Base-by-base conservation (phyloP, 1,140 invertebrate genomes). In the Pogonognathellus flavescens region DNA sequence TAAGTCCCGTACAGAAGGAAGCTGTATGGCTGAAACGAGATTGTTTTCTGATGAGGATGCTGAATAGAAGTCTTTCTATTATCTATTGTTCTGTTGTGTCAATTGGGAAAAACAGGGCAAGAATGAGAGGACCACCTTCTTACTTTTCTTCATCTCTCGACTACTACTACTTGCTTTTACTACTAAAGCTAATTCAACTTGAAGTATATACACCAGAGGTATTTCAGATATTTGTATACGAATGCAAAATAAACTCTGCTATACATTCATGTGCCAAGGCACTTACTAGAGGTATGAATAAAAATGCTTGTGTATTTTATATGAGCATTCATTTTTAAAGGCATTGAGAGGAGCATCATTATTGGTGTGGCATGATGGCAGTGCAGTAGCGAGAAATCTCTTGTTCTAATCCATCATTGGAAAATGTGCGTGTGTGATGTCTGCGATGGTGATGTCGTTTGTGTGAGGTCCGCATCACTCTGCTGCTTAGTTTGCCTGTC, bases 11-110 rank as follows among this genome's bases (percentile, higher is more conserved):
- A 20, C 59, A 60, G 53, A 11, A 55, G 11, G 22, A 66, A 6
- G 20, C 22, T 66, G 20, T 22, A 66, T 49, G 41, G 31, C 25
- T 41, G 13, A 49, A 76, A 72, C 25, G 49, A 25, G 13, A 76
- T 76, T 49, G 66, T 72, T 49, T 76, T 25, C 41, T 76, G 70
- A 18, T 14, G 53, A 72, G 66, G 83, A 85, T 85, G 84, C 76
- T 81, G 57, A 85, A 81, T 66, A 60, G 53, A 25, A 72, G 70
- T 70, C 53, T 57, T 31, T 72, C 66, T 50, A n/a, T 18, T 16
- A 41, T 76, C 76, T 82, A 85, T 85, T 85, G 84, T 85, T 85
- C 84, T 85, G 41, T 80, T 60, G 59, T 85, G 57, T 85, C 84
- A 82, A 80, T 85, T 70, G 53, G 70, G 70, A 50, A 76, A 76